A percentile compares a stretch with the other conserved stretches of the same genome.
Evolutionary conservation across 2,888 invertebrate genomes (phyloP).

Genomic region (Mythimna impura): DNA sequence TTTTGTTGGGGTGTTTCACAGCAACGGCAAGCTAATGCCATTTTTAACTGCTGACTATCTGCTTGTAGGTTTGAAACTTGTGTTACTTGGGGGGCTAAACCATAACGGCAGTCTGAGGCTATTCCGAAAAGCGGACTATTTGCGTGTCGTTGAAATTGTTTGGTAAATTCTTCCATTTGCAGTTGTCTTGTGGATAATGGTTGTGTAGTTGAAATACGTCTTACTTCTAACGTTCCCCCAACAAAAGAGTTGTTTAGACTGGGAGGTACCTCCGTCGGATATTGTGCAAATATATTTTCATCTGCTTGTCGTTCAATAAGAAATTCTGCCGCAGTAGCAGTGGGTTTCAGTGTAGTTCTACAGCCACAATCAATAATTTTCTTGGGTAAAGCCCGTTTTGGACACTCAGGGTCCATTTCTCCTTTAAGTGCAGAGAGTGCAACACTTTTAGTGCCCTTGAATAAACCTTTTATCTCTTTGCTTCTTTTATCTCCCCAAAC

Average conservation of each 20-base stretch:
- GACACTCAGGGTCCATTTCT: background rate
- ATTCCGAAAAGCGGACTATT: background rate
- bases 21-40: background rate
- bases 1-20: background rate
- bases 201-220: background rate
- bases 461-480: background rate
- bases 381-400: background rate
- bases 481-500: background rate
- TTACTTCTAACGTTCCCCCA: background rate
- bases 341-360: background rate
- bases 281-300: background rate
- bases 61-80: background rate
- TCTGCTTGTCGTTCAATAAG: background rate
- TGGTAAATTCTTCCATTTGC: background rate
- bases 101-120: background rate
- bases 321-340: background rate
- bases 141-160: slow-evolving; percentile 2
- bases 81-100: background rate
- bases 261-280: background rate
- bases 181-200: background rate
- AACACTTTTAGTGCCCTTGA: background rate
- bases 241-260: too few relatives aligned
- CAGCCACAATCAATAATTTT: background rate
- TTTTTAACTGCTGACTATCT: background rate
- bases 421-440: background rate